Evolutionary conservation across 2,797 vertebrate species (phyloP), one percentile per base, ranked within the genome.

Genomic region (Vireo griseus): DNA sequence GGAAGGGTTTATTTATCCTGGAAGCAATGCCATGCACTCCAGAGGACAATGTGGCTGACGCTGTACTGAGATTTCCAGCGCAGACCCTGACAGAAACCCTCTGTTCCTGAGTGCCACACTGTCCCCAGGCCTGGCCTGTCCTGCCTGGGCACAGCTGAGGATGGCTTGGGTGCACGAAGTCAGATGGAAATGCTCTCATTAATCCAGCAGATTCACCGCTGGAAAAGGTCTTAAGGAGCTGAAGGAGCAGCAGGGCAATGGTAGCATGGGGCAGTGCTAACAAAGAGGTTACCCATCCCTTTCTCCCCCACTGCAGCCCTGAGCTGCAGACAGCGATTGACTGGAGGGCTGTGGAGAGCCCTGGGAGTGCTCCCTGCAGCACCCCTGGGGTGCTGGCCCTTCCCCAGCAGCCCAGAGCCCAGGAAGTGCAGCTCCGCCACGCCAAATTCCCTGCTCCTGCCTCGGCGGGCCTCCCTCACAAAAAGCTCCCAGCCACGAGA

Each of bases 391-490:
- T 31, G 80, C 19, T 25, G 54, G 79, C 33, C 24, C 48, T 1
- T 15, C 47, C 48, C 4, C 26, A 29, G n/a, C 79, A 73, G 13
- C 33, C 16, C 5, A 25, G 80, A 13, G 44, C 28, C 4, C 48
- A 63, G 71, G 17, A 66, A 42, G 55, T 4, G 7, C 58, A 17
- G 88, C 77, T 40, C 31, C 16, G 62, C 77, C 35, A 17, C 33
- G 1, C 31, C 0, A 1, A 44, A 25, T 0, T 6, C 17, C 54
- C 54, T n/a, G 10, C 66, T 31, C 8, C 2, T 7, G 1, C 1
- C 80, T 6, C 8, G 3, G 73, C 3, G 1, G 55, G 54, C 24
- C 37, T n/a, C 24, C 2, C 5, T 61, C 75, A 17, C 59, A n/a
- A 3, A 17, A 17, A 91, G 52, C 65, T 80, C 78, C 8, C 1